Evolutionary conservation across 2,113 vertebrate species (phyloP), one percentile per base, ranked within the genome.

Genomic region (Catharus fuscescens): DNA sequence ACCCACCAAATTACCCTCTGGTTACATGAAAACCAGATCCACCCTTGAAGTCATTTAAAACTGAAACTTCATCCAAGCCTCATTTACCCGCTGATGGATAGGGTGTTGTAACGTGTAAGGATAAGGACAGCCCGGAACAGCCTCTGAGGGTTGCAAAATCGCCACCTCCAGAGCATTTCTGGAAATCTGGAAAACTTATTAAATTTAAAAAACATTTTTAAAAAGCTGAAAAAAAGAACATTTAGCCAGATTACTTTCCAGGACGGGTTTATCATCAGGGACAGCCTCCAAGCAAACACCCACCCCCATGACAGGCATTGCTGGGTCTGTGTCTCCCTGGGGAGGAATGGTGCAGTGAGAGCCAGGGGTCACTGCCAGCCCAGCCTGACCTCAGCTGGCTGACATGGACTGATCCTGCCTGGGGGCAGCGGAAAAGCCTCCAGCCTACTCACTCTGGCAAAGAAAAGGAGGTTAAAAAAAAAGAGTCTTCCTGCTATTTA

Each of bases 21-120:
- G 71, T 93, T 96, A 76, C 92, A 82, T 8, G 34, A 85, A 94
- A 89, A 94, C 44, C 61, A 89, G 81, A 95, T 60, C 92, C 85
- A 72, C 74, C 85, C 92, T 80, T 48, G 5, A 81, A 95, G 85
- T 48, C 17, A 76, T 76, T 90, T 86, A 84, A 90, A 95, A 64
- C 50, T 1, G 5, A 90, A 84, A 85, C 61, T 66, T 45, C 6
- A 6, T 71, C 86, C 82, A 95, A 88, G 76, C 48, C 88, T 86
- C 14, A 3, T 88, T 94, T 85, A 64, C 76, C 66, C 2, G 0
- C 79, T 80, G 88, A 86, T 61, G 71, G 88, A 82, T 17, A 32
- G 71, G 36, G 71, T 83, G 86, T 53, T 83, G 76, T 48, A 86
- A 95, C 0, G 6, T 12, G n/a, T 32, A 44, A 60, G 78, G 87